Conservation (phyloP, 2,888 invertebrate species). For the Blastobasis lacticolella region DNA sequence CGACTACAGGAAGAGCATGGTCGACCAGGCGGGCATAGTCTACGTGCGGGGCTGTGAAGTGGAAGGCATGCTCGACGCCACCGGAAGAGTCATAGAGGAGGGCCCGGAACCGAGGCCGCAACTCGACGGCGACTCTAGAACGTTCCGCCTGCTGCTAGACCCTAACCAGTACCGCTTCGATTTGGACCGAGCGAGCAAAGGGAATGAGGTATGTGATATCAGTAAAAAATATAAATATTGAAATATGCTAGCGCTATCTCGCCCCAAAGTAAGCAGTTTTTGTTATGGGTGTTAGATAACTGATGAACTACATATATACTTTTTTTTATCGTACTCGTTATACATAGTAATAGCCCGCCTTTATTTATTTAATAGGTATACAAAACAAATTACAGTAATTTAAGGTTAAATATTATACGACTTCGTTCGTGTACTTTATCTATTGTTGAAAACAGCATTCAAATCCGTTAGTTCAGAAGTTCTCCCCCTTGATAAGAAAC, state of each 20-base stretch:
- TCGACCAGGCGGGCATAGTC: slow-evolving; percentile 92
- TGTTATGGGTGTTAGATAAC: too few relatives aligned
- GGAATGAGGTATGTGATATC: slow-evolving; percentile 77
- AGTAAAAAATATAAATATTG: neutral
- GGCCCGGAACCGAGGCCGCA: slow-evolving; percentile 92
- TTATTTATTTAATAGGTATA: too few relatives aligned
- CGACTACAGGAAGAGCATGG: slow-evolving; percentile 87
- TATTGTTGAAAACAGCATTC: too few relatives aligned
- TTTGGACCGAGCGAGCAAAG: slow-evolving; percentile 87
- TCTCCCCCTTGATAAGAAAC: too few relatives aligned
- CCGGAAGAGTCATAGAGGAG: slow-evolving; percentile 97
- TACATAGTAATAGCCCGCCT: too few relatives aligned
- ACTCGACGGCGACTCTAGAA: slow-evolving; percentile 90
- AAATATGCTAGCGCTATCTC: neutral
- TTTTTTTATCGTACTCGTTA: too few relatives aligned
- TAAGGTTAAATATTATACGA: too few relatives aligned
- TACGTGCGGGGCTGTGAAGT: slow-evolving; percentile 98
- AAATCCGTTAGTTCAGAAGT: too few relatives aligned
- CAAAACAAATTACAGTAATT: too few relatives aligned
- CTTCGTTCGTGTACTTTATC: too few relatives aligned
- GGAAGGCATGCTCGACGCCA: slow-evolving; percentile 97
- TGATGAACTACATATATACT: too few relatives aligned
- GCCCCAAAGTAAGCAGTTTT: too few relatives aligned
- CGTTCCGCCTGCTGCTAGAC: slow-evolving; percentile 95
- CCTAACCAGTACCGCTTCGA: slow-evolving; percentile 97